These are phyloP conservation scores for Lytechinus variegatus DNA, from an alignment of 35 echinoderm and acorn worm species.

Conservation along the genomic window DNA sequence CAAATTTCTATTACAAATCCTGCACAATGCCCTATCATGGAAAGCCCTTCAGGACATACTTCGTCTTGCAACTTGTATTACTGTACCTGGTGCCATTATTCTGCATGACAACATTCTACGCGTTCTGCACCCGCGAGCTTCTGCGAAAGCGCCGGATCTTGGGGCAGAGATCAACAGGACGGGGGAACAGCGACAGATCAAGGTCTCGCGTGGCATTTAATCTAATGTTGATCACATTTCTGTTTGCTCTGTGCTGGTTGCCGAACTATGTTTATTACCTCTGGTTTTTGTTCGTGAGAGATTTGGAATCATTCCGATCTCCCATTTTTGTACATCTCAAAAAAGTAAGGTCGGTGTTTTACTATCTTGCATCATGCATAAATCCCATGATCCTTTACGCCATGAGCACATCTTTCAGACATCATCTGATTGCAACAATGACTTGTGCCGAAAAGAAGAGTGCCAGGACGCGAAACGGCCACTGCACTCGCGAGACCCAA, in stretches of 20 bases:
- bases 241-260: conserved; percentile 28
- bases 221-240: conserved; percentile 34
- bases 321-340: background rate
- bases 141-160: conserved; percentile 21
- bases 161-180: background rate
- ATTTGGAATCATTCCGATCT: background rate
- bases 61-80: conserved; percentile 18
- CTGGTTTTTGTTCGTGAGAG: conserved; percentile 16
- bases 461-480: conserved; percentile 6
- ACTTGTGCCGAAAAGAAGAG: conserved; percentile 34
- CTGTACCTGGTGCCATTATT: conserved; percentile 24
- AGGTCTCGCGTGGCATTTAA: conserved; percentile 33
- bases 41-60: background rate
- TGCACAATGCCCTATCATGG: background rate
- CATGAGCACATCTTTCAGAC: conserved; percentile 39
- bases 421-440: background rate
- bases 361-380: conserved; percentile 40
- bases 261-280: conserved; percentile 29
- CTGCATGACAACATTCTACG: conserved; percentile 34
- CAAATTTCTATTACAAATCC: background rate
- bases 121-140: conserved; percentile 18
- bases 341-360: background rate
- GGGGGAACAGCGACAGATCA: conserved; percentile 31
- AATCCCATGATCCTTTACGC: conserved; percentile 43
- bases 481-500: background rate